phyloP scores from a whole-genome alignment of 2,797 vertebrate species.

The Macroramphosus scolopax region DNA sequence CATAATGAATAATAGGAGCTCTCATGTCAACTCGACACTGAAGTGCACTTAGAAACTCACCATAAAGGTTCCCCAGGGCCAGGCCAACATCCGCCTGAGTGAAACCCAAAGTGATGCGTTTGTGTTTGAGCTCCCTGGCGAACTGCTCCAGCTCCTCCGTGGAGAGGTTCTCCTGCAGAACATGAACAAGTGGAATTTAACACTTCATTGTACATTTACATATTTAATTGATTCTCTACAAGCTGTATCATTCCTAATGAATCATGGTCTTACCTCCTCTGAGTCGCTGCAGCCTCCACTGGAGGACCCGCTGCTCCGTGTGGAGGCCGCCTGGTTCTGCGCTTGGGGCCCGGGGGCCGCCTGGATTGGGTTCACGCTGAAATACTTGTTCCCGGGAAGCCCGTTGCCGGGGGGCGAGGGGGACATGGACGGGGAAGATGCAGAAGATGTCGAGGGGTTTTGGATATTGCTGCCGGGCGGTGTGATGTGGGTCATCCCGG shows the following conservation, averaged over 20 bases:
- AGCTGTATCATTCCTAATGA: too few relatives aligned
- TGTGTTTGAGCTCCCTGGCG: constrained; percentile 83
- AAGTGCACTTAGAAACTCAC: too few relatives aligned
- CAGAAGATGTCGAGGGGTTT: constrained; percentile 61
- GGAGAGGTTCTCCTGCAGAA: constrained; percentile 72
- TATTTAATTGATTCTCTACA: too few relatives aligned
- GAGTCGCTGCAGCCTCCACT: constrained; percentile 83
- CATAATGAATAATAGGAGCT: too few relatives aligned
- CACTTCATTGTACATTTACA: too few relatives aligned
- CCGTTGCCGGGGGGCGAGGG: constrained; percentile 67
- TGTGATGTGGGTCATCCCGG: constrained; percentile 70
- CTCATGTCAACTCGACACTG: too few relatives aligned
- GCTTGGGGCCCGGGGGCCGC: constrained; percentile 34
- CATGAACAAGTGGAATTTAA: too few relatives aligned
- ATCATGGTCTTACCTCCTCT: constrained; percentile 72
- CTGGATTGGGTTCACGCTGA: constrained; percentile 53
- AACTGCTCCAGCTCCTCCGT: constrained; percentile 83
- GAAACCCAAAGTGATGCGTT: constrained; percentile 82
- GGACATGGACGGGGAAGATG: constrained; percentile 71
- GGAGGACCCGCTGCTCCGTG: constrained; percentile 81
- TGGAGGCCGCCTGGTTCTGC: constrained; percentile 58
- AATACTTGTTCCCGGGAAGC: constrained; percentile 52
- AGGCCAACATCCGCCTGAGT: constrained; percentile 84
- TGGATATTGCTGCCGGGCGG: constrained; percentile 44
- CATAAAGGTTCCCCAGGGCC: constrained; percentile 80